phyloP scores from a whole-genome alignment of 2,797 vertebrate genomes.

The Macrochelys suwanniensis region DNA sequence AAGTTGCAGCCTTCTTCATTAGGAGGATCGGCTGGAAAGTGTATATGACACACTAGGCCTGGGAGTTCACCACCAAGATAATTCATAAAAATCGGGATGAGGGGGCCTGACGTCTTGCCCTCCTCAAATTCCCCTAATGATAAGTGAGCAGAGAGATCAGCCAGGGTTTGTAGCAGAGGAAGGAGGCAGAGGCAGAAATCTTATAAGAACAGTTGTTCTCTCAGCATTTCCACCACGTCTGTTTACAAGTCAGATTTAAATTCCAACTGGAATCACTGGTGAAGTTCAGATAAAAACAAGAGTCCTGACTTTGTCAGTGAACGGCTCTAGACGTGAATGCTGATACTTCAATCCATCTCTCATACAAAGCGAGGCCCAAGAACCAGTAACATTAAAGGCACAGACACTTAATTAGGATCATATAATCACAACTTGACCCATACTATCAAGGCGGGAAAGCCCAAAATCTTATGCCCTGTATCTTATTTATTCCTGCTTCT shows the following conservation, averaged over 20 bases:
- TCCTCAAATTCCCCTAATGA: not conserved
- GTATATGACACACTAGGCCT: not conserved
- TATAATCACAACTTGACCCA: not conserved
- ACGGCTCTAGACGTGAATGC: not conserved
- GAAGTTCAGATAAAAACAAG: slow-evolving; percentile 27
- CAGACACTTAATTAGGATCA: not conserved
- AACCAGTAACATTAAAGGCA: not conserved
- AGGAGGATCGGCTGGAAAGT: not conserved
- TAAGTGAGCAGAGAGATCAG: slow-evolving; percentile 30
- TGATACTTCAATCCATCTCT: not conserved
- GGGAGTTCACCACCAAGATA: not conserved
- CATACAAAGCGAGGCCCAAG: not conserved
- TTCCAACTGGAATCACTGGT: slow-evolving; percentile 44
- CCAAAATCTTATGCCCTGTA: not conserved
- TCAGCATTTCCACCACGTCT: slow-evolving; percentile 28
- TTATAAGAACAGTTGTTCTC: not conserved
- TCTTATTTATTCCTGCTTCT: not conserved
- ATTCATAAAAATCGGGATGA: not conserved
- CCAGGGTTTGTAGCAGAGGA: slow-evolving; percentile 9
- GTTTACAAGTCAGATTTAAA: slow-evolving; percentile 49
- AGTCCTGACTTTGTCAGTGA: slow-evolving; percentile 5
- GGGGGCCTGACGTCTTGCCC: not conserved
- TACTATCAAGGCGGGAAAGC: not conserved
- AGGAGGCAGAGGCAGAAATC: slow-evolving; percentile 14
- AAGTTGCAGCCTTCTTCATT: not conserved